phyloP scores from a whole-genome alignment of 2,797 vertebrate species.

The Ctenochaetus hawaiiensis region DNA sequence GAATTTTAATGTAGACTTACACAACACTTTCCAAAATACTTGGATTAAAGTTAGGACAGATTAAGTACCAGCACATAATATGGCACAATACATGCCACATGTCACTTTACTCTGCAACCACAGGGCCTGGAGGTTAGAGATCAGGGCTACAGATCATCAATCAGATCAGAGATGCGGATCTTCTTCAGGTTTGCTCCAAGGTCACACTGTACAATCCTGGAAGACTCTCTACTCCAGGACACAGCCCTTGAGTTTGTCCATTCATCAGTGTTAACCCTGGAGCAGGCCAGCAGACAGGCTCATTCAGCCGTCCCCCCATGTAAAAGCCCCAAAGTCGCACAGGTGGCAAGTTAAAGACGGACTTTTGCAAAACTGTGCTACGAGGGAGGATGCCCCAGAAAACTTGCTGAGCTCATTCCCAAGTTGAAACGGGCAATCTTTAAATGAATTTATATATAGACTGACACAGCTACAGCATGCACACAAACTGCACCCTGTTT shows the following conservation, averaged over 20 bases:
- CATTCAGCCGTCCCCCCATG: constrained; percentile 28
- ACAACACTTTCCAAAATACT: neutral
- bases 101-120: constrained; percentile 14
- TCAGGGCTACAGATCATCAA: constrained; percentile 59
- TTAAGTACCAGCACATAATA: constrained; percentile 15
- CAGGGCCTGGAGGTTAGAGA: constrained; percentile 42
- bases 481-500: constrained; percentile 37
- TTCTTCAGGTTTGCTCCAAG: constrained; percentile 54
- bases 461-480: constrained; percentile 13
- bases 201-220: constrained; percentile 50
- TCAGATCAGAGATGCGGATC: constrained; percentile 57
- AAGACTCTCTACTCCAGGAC: constrained; percentile 46
- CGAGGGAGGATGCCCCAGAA: constrained; percentile 63
- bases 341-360: constrained; percentile 14
- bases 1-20: neutral
- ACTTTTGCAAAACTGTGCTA: constrained; percentile 29
- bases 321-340: constrained; percentile 21
- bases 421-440: constrained; percentile 44
- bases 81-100: neutral
- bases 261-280: constrained; percentile 65
- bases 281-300: constrained; percentile 48
- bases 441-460: constrained; percentile 45
- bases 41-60: no score
- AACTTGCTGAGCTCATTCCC: constrained; percentile 54
- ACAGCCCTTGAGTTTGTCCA: constrained; percentile 49